A percentile compares a stretch with the other conserved stretches of the same genome.
phyloP scores from a whole-genome alignment of 2,888 invertebrate genomes.

The Bruchidius siliquastri region DNA sequence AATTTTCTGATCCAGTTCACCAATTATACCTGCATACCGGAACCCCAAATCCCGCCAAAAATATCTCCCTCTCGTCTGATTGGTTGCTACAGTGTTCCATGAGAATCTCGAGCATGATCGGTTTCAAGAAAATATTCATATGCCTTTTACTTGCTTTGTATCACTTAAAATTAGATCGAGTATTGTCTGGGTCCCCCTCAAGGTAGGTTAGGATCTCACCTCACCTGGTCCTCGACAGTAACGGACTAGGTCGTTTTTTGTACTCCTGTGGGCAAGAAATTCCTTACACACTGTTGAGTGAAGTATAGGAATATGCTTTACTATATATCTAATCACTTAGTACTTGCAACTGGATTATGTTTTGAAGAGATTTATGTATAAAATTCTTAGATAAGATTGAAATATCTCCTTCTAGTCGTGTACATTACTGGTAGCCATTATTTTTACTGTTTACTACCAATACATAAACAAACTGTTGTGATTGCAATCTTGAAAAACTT shows the following conservation, averaged over 20 bases:
- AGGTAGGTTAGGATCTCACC: constrained; percentile 36
- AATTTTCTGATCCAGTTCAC: constrained; percentile 14
- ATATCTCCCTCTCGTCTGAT: constrained; percentile 10
- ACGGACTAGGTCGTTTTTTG: constrained; percentile 8
- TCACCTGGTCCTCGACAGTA: constrained; percentile 32
- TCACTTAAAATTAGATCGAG: constrained; percentile 46
- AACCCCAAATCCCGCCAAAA: constrained; percentile 23
- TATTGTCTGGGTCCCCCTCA: constrained; percentile 37
- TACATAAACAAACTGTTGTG: too few relatives aligned
- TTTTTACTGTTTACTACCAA: too few relatives aligned
- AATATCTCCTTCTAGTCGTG: too few relatives aligned
- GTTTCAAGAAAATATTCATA: constrained; percentile 36
- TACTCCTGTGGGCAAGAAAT: background rate
- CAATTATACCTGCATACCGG: background rate
- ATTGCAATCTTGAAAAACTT: too few relatives aligned
- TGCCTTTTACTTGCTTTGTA: constrained; percentile 38
- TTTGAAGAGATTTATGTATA: too few relatives aligned
- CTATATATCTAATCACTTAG: too few relatives aligned
- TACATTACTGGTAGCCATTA: too few relatives aligned
- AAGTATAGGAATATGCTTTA: too few relatives aligned
- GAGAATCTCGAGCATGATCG: constrained; percentile 19
- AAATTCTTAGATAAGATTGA: too few relatives aligned
- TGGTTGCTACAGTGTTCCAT: background rate
- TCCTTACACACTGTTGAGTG: too few relatives aligned
- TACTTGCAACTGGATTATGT: too few relatives aligned